Evolutionary conservation across 2,113 vertebrate species (phyloP), one percentile per base, ranked within the genome.

Genomic region (Seriola rivoliana): DNA sequence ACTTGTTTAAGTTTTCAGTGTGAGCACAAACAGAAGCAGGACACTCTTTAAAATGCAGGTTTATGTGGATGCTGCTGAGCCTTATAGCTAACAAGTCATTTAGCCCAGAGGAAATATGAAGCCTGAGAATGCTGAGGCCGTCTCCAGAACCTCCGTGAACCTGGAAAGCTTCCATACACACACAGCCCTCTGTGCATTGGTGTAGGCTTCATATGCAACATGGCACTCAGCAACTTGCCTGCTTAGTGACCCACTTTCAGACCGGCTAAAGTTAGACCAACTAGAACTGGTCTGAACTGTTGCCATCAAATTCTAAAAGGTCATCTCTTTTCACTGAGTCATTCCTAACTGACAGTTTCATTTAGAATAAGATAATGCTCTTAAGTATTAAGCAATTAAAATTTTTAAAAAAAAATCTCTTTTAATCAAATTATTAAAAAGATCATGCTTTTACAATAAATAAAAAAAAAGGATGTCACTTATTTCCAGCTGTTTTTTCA

Each of bases 181-280:
- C 66, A 32, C 42, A 21, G 16, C 6, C 32, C 8, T 55, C 65
- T 23, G 36, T 72, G 25, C 46, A 6, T 63, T 38, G 52, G 46
- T 55, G 25, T 44, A 44, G 46, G 54, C 25, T 46, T 14, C 71
- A 82, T 54, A 17, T 29, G 29, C 55, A 72, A 8, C 17, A 40
- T 42, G 69, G 19, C 54, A 70, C 72, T 66, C 81, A 84, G 73
- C 62, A 68, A 50, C 68, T 60, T 44, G 63, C 52, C 70, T 38
- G 68, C 75, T 29, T 21, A 58, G 62, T 88, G 88, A 89, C 91
- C 89, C 79, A 88, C 74, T 73, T 87, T 85, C 3, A 71, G 21
- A 38, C 1, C 21, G 3, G 82, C 82, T 92, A 86, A 91, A 91
- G 63, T 88, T 91, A 88, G 87, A 80, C 75, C 19, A 17, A 19